Evolutionary conservation across 1,140 invertebrate genomes (phyloP), one percentile per base, ranked within the genome.

Genomic region (Achroia grisella): DNA sequence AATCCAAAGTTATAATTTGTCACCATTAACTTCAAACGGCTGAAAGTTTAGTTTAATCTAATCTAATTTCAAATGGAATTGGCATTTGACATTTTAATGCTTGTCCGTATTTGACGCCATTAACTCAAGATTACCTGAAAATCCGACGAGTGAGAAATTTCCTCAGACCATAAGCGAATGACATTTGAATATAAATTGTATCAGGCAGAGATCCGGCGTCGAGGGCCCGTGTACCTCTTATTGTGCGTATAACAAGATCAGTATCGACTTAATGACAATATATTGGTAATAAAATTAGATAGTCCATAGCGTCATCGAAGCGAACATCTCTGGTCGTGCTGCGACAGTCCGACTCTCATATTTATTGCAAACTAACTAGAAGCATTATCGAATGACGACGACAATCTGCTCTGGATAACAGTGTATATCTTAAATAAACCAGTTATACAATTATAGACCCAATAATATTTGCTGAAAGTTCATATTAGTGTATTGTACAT

Each of bases 201-300:
- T 62, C 66, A 63, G 62, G 44, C 57, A 50, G 67, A 51, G 66
- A 46, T 47, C 54, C 51, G 62, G 60, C 59, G 61, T 65, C 61
- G 70, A 56, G 58, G 58, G 58, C 62, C 61, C 63, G 56, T 72
- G 74, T 71, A 73, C 67, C 66, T 76, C 68, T 77, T 69, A 79
- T 82, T 82, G 81, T 81, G 75, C 75, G 73, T 82, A 81, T 81
- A 82, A 85, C 81, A 85, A 82, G 81, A 82, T 82, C 81, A 82
- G 78, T 82, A 85, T 85, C 81, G 71, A 75, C 73, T 79, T 85
- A 85, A 85, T 85, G 81, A 85, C 78, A 85, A 85, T 85, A 85
- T 85, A 85, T 85, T 85, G 78, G 76, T 81, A 79, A 80, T 85
- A 85, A 85, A 85, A 82, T 82, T 82, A 85, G 81, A 85, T 82